phyloP scores from a whole-genome alignment of 2,797 vertebrate genomes.

The Bufotes viridis region DNA sequence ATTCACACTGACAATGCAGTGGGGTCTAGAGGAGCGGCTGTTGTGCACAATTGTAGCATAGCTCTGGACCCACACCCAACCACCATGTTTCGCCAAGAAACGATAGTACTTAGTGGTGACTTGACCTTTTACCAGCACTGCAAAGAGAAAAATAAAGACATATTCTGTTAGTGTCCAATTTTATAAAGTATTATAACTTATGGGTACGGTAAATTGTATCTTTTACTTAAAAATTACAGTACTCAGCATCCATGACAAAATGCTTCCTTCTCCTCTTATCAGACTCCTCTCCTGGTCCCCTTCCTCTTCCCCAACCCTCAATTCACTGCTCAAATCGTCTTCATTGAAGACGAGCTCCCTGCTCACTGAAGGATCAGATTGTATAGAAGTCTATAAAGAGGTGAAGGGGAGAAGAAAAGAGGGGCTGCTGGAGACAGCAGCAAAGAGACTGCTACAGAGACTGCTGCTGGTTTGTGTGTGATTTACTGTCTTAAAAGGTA shows the following conservation, averaged over 20 bases:
- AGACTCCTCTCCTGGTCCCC: no score
- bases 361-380: no score
- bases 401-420: no score
- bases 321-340: no score
- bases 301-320: no score
- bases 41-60: conserved; percentile 98
- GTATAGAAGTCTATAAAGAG: no score
- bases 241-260: background rate
- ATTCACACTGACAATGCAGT: conserved; percentile 99
- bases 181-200: background rate
- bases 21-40: conserved; percentile 94
- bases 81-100: conserved; percentile 93
- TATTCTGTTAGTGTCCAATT: background rate
- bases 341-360: no score
- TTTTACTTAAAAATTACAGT: background rate
- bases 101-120: conserved; percentile 98
- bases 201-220: background rate
- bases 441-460: no score
- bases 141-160: conserved; percentile 31
- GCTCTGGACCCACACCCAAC: conserved; percentile 99
- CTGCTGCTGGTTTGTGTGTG: no score
- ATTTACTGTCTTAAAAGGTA: no score
- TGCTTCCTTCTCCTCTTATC: no score
- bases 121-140: conserved; percentile 97
- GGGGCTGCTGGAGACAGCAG: no score